Percentiles rank a stretch among this genome's conserved stretches.
These are phyloP conservation scores for Arnoldichthys spilopterus DNA, from an alignment of 2,797 vertebrate genomes.

Conservation along the genomic window DNA sequence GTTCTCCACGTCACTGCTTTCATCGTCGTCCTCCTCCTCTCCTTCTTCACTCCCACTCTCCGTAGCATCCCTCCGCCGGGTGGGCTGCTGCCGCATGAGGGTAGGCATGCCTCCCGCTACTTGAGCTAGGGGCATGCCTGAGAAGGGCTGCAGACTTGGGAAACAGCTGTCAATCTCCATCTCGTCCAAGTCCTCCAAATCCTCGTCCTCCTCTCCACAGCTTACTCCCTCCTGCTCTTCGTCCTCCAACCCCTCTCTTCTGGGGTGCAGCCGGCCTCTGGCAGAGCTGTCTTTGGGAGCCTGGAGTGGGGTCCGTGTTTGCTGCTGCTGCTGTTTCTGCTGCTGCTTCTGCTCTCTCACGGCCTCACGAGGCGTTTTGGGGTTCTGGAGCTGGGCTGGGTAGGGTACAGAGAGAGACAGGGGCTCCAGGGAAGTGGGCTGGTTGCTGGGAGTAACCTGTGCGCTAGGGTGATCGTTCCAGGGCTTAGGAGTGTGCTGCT, in stretches of 20 bases:
- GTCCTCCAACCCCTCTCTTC: constrained; percentile 79
- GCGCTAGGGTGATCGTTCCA: constrained; percentile 84
- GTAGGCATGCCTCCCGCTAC: constrained; percentile 81
- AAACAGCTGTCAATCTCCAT: constrained; percentile 98
- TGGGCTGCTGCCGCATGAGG: constrained; percentile 78
- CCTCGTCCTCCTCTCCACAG: constrained; percentile 82
- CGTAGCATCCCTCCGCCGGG: constrained; percentile 72
- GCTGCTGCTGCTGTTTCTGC: constrained; percentile 72
- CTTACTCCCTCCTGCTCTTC: constrained; percentile 84
- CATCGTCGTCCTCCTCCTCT: constrained; percentile 91
- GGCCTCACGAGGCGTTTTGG: constrained; percentile 72
- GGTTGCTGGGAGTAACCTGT: constrained; percentile 81
- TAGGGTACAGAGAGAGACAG: constrained; percentile 76
- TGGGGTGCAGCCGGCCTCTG: constrained; percentile 73
- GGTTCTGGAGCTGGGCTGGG: constrained; percentile 75
- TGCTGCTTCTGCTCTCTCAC: constrained; percentile 79
- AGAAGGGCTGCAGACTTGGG: constrained; percentile 83
- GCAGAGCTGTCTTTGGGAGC: constrained; percentile 69
- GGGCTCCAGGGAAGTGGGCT: constrained; percentile 80
- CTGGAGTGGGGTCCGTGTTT: constrained; percentile 70
- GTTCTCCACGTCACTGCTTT: constrained; percentile 97
- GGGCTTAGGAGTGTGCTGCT: constrained; percentile 89
- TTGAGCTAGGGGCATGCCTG: constrained; percentile 78
- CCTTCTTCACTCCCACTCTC: constrained; percentile 94
- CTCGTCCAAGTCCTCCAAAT: constrained; percentile 89